Conservation (phyloP, 2,888 invertebrate species). For the Harpalus rubripes region DNA sequence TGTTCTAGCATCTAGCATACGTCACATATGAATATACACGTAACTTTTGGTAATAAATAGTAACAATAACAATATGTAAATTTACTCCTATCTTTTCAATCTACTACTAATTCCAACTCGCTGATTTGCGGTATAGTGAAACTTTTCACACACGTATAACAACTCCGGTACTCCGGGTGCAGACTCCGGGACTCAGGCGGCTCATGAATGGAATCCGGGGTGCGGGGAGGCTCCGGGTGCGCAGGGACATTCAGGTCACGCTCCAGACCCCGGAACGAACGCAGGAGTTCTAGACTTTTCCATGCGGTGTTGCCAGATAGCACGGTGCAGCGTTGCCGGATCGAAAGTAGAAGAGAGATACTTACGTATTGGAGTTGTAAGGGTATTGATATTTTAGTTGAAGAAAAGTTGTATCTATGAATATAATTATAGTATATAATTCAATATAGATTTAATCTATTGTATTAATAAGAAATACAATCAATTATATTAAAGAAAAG, state of each 20-base stretch:
- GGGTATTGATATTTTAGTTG: background rate
- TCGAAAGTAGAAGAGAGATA: background rate
- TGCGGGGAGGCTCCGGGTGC: conserved; percentile 7
- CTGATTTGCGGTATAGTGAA: background rate
- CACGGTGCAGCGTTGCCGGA: background rate
- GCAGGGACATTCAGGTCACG: conserved; percentile 62
- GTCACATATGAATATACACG: no score
- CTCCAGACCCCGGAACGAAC: conserved; percentile 49
- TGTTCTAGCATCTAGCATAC: no score
- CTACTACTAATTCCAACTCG: background rate
- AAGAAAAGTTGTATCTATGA: no score
- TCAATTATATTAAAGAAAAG: no score
- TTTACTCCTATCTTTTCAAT: background rate
- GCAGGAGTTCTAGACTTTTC: conserved; percentile 53
- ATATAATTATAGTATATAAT: no score
- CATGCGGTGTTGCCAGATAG: conserved; percentile 18
- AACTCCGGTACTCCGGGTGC: background rate
- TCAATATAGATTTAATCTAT: no score
- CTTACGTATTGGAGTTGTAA: background rate
- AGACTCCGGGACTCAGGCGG: background rate
- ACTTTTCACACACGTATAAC: background rate
- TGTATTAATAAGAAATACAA: no score
- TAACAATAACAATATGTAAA: no score
- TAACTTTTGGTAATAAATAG: no score
- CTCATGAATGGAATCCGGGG: conserved; percentile 4